Evolutionary conservation across 2,888 invertebrate species (phyloP).

Genomic region (Chloroclysta siterata): DNA sequence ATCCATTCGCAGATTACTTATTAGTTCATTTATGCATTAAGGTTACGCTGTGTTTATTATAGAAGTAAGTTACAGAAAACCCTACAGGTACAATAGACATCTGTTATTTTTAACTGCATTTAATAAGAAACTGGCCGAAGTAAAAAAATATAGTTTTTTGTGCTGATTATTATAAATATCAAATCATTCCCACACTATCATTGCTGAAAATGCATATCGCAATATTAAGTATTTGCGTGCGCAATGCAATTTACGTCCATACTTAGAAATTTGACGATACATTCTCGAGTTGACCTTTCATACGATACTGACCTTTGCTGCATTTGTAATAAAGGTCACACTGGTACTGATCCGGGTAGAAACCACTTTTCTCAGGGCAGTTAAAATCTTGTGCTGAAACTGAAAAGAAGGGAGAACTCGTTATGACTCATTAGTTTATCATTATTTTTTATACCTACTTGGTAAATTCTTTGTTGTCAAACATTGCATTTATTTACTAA

Average conservation of each 20-base stretch:
- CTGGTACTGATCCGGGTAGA: slow-evolving; percentile 89
- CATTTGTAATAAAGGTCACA: slow-evolving; percentile 93
- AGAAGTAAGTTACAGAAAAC: no score
- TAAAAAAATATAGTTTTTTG: no score
- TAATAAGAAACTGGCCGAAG: no score
- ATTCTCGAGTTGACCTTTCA: slow-evolving; percentile 53
- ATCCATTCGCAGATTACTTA: no score
- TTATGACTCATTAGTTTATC: neutral
- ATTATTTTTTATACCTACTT: no score
- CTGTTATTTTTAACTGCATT: no score
- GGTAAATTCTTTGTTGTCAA: no score
- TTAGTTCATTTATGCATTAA: no score
- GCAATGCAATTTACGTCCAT: slow-evolving; percentile 13
- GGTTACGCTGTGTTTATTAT: no score
- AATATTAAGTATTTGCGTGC: slow-evolving; percentile 17
- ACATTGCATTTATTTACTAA: no score
- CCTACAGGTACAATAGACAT: no score
- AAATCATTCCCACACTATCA: slow-evolving; percentile 15
- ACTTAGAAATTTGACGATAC: slow-evolving; percentile 25
- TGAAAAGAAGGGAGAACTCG: slow-evolving; percentile 45
- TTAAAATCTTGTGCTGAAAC: slow-evolving; percentile 85
- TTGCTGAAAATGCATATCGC: slow-evolving; percentile 12
- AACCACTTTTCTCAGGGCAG: slow-evolving; percentile 90
- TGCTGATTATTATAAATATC: neutral
- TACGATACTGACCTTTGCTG: slow-evolving; percentile 83